Percentiles rank a stretch among this genome's conserved stretches.
phyloP scores from a whole-genome alignment of 1,140 invertebrate genomes.

The Neodiprion virginianus region DNA sequence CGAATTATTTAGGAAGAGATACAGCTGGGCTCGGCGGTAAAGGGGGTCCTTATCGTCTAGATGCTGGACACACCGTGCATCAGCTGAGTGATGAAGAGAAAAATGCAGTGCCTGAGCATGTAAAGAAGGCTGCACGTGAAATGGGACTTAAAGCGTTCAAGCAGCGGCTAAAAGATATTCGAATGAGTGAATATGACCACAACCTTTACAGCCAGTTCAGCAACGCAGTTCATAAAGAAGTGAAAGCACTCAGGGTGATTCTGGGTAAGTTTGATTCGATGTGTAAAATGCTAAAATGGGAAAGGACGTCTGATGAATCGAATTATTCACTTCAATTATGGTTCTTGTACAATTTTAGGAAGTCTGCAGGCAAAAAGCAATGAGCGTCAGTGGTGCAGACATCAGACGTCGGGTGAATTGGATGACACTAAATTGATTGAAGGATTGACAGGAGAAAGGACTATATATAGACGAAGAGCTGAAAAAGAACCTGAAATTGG shows the following conservation, averaged over 20 bases:
- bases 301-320: neutral
- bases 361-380: conserved; percentile 89
- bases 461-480: conserved; percentile 84
- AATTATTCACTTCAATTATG: neutral
- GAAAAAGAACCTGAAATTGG: conserved; percentile 88
- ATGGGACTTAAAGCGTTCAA: conserved; percentile 92
- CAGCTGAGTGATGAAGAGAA: conserved; percentile 89
- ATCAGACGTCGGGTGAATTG: conserved; percentile 93
- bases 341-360: conserved; percentile 50
- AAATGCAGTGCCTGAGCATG: conserved; percentile 86
- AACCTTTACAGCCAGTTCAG: conserved; percentile 85
- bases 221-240: conserved; percentile 78
- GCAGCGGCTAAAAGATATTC: conserved; percentile 88
- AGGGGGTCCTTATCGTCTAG: conserved; percentile 89
- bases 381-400: conserved; percentile 90
- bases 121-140: conserved; percentile 87
- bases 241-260: conserved; percentile 71
- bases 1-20: conserved; percentile 65
- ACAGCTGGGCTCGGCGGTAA: conserved; percentile 94
- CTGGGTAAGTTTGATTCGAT: conserved; percentile 54
- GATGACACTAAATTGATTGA: conserved; percentile 97
- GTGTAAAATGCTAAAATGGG: neutral
- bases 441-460: conserved; percentile 89
- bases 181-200: conserved; percentile 95
- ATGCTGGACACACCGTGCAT: conserved; percentile 91